Percentiles rank a stretch among this genome's conserved stretches.
These are phyloP conservation scores for Galendromus occidentalis DNA, from an alignment of 1,140 invertebrate genomes.

Conservation along the genomic window DNA sequence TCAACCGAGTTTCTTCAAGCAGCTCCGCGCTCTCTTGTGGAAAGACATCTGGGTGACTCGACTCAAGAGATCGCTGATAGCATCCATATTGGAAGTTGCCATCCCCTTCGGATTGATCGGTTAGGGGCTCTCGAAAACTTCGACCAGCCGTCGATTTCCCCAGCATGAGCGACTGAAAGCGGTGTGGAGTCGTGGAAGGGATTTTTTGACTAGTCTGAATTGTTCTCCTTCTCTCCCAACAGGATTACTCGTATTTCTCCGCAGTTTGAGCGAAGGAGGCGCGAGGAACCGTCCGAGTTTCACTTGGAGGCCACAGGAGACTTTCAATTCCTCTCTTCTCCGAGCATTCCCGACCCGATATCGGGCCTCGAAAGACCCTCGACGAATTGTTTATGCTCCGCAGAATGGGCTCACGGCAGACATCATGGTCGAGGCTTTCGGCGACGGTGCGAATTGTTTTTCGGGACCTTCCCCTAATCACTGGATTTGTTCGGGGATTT, in stretches of 20 bases:
- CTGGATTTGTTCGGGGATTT: too few species aligned
- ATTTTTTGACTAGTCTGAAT: background rate
- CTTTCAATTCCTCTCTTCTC: too few species aligned
- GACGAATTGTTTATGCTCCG: too few species aligned
- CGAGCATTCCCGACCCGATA: too few species aligned
- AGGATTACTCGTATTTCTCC: background rate
- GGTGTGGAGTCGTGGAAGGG: background rate
- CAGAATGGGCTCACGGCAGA: too few species aligned
- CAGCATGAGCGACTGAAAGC: background rate
- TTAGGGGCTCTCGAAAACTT: background rate
- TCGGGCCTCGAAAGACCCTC: too few species aligned
- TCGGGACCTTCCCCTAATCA: too few species aligned
- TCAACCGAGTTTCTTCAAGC: background rate
- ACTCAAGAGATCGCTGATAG: background rate
- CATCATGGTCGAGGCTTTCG: too few species aligned
- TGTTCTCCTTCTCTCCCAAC: background rate
- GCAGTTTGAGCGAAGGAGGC: background rate
- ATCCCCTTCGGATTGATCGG: background rate
- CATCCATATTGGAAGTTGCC: background rate
- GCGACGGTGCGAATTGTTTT: too few species aligned
- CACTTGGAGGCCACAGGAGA: too few species aligned
- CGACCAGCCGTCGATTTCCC: background rate
- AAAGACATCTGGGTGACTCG: background rate
- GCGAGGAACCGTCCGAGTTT: background rate
- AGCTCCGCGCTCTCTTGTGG: background rate